Percentiles rank a stretch among this genome's conserved stretches.
Conservation (phyloP, 2,113 vertebrate species). For the Dipodomys merriami region DNA sequence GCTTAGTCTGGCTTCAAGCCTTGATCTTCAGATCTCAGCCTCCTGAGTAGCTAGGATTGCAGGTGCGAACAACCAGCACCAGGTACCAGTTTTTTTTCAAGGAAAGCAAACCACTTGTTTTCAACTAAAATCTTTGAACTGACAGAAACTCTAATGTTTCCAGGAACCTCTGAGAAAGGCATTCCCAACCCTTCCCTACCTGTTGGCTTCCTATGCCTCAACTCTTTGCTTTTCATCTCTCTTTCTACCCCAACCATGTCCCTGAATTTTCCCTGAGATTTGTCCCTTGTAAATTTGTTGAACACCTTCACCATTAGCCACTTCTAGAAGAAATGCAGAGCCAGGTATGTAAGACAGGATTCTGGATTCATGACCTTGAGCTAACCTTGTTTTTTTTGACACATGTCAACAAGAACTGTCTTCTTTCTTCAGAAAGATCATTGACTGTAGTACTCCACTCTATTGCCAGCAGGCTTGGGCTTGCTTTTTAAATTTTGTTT, state of each 20-base stretch:
- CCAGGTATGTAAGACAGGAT: no score
- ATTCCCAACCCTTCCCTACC: background rate
- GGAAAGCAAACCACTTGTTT: no score
- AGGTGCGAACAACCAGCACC: no score
- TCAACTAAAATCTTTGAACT: background rate
- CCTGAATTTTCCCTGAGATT: background rate
- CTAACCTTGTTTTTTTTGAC: background rate
- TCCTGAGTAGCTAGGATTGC: no score
- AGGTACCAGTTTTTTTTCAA: no score
- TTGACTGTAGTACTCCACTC: background rate
- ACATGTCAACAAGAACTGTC: background rate
- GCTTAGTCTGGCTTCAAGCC: no score
- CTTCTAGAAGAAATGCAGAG: background rate
- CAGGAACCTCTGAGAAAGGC: background rate
- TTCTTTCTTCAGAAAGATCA: conserved; percentile 15
- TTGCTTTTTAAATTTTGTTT: no score
- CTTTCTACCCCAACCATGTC: background rate
- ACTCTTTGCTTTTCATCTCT: background rate
- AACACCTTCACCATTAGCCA: background rate
- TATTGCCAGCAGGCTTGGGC: background rate
- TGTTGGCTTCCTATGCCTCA: background rate
- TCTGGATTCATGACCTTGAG: background rate
- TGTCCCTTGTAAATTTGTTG: background rate
- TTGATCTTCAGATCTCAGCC: no score
- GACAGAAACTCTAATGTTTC: background rate